Base-by-base conservation (phyloP, 2,113 vertebrate genomes). In the Anolis sagrei region DNA sequence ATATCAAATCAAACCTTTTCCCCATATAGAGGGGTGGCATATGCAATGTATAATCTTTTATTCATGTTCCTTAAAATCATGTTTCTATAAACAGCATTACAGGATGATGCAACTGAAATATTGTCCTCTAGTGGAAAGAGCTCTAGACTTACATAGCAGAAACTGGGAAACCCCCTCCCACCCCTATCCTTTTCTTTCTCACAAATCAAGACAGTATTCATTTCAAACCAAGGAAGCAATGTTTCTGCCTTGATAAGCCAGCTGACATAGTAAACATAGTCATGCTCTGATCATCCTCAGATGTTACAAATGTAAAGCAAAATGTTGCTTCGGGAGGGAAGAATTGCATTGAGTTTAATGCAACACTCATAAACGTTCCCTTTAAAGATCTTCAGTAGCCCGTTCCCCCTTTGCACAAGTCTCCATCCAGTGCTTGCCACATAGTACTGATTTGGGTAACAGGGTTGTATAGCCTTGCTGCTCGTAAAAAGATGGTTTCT, bases 1-100 rank as follows among this genome's bases (percentile, higher is more conserved):
- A 91, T 92, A 95, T 76, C 86, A 92, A 89, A 93, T 86, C n/a
- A 86, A 90, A 91, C 87, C 76, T 77, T 58, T 85, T 90, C 91
- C 88, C 91, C 86, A 61, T 82, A 88, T 80, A 75, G 80, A 93
- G 82, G 90, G 91, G 68, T 94, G 91, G 93, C 91, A 92, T 93
- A 93, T 90, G 90, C 64, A 79, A 51, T 77, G 68, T 82, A 92
- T 94, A 91, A 88, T 92, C 84, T 93, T 95, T 93, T 92, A 89
- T 91, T 93, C 34, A 88, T 93, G 92, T 93, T 86, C 8, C 10
- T 1, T 49, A 82, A 82, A 86, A 89, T 90, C 82, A 81, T 90
- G 79, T 92, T 91, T 84, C 91, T 93, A 83, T 88, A 90, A 92
- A 82, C 81, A 23, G 1, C 49, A 86, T 86, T 89, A 82, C 36